Percentiles rank a stretch among this genome's conserved stretches.
These are phyloP conservation scores for Drosophila funebris DNA, from an alignment of 1,140 invertebrate species.

Conservation along the genomic window DNA sequence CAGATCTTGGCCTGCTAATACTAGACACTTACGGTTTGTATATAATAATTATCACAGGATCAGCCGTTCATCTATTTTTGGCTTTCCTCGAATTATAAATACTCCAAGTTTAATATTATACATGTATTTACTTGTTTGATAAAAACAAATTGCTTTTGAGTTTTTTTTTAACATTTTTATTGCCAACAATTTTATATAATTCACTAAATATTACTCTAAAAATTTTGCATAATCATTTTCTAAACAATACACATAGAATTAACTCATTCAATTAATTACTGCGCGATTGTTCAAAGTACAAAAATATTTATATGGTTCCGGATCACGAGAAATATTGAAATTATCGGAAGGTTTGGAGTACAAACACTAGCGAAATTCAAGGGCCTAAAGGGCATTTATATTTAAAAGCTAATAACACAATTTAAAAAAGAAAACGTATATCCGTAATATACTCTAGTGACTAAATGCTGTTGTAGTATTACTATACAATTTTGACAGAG, in stretches of 20 bases:
- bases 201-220: conserved; percentile 21
- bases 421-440: conserved; percentile 26
- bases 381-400: conserved; percentile 18
- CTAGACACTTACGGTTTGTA: background rate
- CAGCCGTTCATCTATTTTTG: too few relatives aligned
- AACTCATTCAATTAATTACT: conserved; percentile 47
- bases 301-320: conserved; percentile 27
- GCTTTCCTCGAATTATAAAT: too few relatives aligned
- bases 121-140: too few relatives aligned
- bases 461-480: conserved; percentile 33
- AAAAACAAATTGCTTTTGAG: background rate
- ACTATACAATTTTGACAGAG: conserved; percentile 20
- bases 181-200: conserved; percentile 44
- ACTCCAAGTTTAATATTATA: background rate
- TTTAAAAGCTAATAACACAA: conserved; percentile 65
- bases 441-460: conserved; percentile 6
- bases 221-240: conserved; percentile 25
- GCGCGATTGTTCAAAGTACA: conserved; percentile 31
- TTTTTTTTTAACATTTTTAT: conserved; percentile 42
- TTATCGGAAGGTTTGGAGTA: conserved; percentile 17
- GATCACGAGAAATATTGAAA: background rate
- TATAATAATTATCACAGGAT: background rate
- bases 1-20: background rate
- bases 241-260: conserved; percentile 55
- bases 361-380: conserved; percentile 32